phyloP scores from a whole-genome alignment of 2,888 invertebrate genomes.

The Orchesellides sinensis region DNA sequence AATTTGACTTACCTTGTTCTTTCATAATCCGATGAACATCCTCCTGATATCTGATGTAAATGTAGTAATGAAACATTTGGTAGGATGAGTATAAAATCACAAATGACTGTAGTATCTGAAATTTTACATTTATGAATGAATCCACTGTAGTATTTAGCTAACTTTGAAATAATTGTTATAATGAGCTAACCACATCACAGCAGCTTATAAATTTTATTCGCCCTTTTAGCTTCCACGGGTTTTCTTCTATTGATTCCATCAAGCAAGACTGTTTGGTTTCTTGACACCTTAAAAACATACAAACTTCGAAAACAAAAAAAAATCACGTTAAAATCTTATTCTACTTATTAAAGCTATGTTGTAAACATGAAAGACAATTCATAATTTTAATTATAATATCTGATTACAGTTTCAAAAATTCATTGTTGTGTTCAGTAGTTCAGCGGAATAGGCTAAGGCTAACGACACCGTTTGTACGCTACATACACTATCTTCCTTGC shows the following conservation, averaged over 20 bases:
- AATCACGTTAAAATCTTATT: too few relatives aligned
- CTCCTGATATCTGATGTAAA: conserved; percentile 32
- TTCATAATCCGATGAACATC: conserved; percentile 44
- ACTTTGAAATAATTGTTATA: neutral
- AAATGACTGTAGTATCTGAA: conserved; percentile 32
- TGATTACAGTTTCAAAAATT: too few relatives aligned
- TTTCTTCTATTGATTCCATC: conserved; percentile 58
- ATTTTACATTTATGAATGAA: conserved; percentile 16
- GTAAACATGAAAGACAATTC: too few relatives aligned
- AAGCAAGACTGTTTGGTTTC: too few relatives aligned
- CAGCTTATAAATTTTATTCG: conserved; percentile 56
- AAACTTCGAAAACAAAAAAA: too few relatives aligned
- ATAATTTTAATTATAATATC: too few relatives aligned
- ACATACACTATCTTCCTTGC: neutral
- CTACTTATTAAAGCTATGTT: too few relatives aligned
- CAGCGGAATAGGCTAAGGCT: too few relatives aligned
- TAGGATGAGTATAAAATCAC: conserved; percentile 60
- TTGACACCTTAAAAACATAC: too few relatives aligned
- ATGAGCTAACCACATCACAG: conserved; percentile 55
- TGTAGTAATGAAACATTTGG: conserved; percentile 63
- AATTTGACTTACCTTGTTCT: conserved; percentile 33
- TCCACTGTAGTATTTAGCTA: neutral
- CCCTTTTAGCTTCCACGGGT: conserved; percentile 70
- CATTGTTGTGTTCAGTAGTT: too few relatives aligned
- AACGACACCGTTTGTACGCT: too few relatives aligned